Conservation (phyloP, 1,140 invertebrate species). For the Temnothorax longispinosus region DNA sequence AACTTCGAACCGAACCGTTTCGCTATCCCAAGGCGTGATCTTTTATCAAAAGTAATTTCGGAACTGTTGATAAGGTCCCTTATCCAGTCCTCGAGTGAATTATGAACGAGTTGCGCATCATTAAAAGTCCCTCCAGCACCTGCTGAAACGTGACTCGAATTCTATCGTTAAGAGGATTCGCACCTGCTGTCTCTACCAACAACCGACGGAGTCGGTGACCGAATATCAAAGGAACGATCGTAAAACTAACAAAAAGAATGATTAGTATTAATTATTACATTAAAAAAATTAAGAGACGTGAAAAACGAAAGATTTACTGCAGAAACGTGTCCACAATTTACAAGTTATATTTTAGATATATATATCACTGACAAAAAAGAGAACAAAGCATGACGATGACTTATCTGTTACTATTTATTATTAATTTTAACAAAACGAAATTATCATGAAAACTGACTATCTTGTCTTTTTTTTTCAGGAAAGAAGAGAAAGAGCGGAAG, state of each 20-base stretch:
- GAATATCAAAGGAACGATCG: background rate
- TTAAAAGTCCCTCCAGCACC: constrained; percentile 47
- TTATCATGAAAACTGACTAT: background rate
- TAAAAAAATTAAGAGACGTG: background rate
- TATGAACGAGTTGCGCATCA: background rate
- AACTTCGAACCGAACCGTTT: constrained; percentile 4
- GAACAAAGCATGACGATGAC: background rate
- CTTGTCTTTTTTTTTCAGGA: background rate
- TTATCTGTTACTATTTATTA: background rate
- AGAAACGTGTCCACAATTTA: background rate
- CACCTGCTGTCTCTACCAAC: constrained; percentile 59
- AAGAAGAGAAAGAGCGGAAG: background rate
- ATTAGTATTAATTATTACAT: background rate
- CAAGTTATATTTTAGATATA: background rate
- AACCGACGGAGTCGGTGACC: background rate
- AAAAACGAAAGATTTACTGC: background rate
- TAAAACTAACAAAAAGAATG: background rate
- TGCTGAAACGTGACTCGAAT: constrained; percentile 64
- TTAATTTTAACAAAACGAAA: background rate
- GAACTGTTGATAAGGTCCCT: background rate
- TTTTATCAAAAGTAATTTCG: constrained; percentile 9
- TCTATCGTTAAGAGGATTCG: constrained; percentile 37
- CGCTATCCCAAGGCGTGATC: background rate
- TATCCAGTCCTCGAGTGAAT: background rate
- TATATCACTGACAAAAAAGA: background rate